Conservation (phyloP, 2,113 vertebrate species). For the Aptenodytes patagonicus region DNA sequence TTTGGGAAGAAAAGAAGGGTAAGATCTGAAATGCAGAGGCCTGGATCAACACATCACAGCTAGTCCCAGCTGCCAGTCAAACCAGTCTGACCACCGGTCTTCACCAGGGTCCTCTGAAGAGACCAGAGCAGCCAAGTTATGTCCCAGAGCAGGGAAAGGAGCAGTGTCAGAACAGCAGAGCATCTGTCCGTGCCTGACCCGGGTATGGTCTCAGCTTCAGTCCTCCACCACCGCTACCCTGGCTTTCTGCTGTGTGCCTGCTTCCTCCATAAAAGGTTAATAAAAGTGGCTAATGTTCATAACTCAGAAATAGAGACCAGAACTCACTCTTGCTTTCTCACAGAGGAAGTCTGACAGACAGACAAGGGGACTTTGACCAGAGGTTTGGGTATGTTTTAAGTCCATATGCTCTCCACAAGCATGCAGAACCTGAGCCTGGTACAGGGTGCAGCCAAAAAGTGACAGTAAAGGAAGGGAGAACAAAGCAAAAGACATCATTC, state of each 20-base stretch:
- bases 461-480: not conserved
- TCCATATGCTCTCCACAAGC: not conserved
- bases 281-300: not conserved
- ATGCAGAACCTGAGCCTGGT: not conserved
- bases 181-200: not conserved
- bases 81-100: not conserved
- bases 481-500: not conserved
- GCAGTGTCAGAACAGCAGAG: not conserved
- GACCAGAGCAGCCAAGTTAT: not conserved
- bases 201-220: not conserved
- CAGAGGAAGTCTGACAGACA: not conserved
- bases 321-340: not conserved
- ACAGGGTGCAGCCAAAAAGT: not conserved
- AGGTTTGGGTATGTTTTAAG: not conserved
- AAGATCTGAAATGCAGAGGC: not conserved
- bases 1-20: not conserved
- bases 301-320: not conserved
- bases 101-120: not conserved
- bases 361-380: not conserved
- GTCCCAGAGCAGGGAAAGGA: not conserved
- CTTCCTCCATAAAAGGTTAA: not conserved
- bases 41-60: not conserved
- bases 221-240: not conserved
- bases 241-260: not conserved
- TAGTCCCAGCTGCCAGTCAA: not conserved